These are phyloP conservation scores for Brenthis ino DNA, from an alignment of 2,888 invertebrate genomes.

Conservation along the genomic window DNA sequence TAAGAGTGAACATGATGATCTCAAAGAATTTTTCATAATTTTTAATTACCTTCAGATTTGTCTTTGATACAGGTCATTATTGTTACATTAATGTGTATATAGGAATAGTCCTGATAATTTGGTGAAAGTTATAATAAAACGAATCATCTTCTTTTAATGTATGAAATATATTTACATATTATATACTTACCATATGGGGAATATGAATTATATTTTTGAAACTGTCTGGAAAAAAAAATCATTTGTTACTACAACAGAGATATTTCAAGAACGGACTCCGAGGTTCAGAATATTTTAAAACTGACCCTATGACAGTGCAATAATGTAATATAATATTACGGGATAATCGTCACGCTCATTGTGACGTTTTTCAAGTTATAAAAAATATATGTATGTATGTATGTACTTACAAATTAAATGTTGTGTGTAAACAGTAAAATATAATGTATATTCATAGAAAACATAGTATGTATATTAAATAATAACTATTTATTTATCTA, in stretches of 20 bases:
- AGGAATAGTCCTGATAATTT: background rate
- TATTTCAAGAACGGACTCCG: background rate
- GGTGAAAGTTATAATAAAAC: background rate
- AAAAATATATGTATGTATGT: background rate
- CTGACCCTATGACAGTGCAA: slow-evolving; percentile 42
- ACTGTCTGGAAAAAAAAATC: background rate
- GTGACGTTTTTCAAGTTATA: slow-evolving; percentile 29
- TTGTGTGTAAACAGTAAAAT: slow-evolving; percentile 54
- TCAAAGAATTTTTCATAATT: slow-evolving; percentile 43
- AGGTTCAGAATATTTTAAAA: slow-evolving; percentile 9
- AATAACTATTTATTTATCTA: slow-evolving; percentile 67
- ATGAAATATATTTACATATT: background rate
- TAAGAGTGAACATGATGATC: slow-evolving; percentile 62
- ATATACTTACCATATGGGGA: background rate
- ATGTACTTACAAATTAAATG: slow-evolving; percentile 46
- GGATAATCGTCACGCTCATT: background rate
- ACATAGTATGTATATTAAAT: slow-evolving; percentile 60
- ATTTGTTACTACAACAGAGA: background rate
- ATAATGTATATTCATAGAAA: slow-evolving; percentile 59
- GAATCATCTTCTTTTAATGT: background rate
- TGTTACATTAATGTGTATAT: no score
- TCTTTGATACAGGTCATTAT: background rate
- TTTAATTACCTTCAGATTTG: slow-evolving; percentile 12
- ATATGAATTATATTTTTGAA: slow-evolving; percentile 2
- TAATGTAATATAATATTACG: slow-evolving; percentile 42